A percentile compares a stretch with the other conserved stretches of the same genome.
Conservation (phyloP, 2,113 vertebrate species). For the Cephalopholis sonnerati region DNA sequence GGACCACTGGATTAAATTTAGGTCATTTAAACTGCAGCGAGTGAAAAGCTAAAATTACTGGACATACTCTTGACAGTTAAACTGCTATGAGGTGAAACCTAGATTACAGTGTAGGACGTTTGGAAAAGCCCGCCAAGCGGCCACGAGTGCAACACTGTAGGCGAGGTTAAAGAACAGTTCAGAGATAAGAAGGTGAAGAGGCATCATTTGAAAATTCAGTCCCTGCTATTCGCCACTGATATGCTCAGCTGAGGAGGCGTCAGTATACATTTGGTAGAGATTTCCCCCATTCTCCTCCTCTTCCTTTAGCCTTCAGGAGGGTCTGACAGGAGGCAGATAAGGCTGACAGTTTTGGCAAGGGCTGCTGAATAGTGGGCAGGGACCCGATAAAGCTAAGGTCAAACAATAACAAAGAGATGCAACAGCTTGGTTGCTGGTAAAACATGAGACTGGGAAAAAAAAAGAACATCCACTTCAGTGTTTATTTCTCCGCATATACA, state of each 20-base stretch:
- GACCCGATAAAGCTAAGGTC: slow-evolving; percentile 48
- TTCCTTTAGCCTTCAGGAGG: slow-evolving; percentile 37
- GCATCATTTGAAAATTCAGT: slow-evolving; percentile 57
- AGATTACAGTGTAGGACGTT: slow-evolving; percentile 38
- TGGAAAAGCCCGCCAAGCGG: slow-evolving; percentile 6
- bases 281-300: slow-evolving; percentile 12
- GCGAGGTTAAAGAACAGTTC: slow-evolving; percentile 18
- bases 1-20: slow-evolving; percentile 26
- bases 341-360: slow-evolving; percentile 57
- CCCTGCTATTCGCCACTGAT: slow-evolving; percentile 16
- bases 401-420: slow-evolving; percentile 37
- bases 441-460: background rate
- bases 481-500: background rate
- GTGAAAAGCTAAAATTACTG: slow-evolving; percentile 51
- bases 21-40: slow-evolving; percentile 13
- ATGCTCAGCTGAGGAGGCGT: slow-evolving; percentile 10
- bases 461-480: background rate
- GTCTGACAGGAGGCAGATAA: slow-evolving; percentile 67
- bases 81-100: slow-evolving; percentile 37
- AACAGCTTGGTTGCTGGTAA: background rate
- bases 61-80: slow-evolving; percentile 35
- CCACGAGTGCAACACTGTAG: slow-evolving; percentile 32
- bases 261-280: slow-evolving; percentile 1
- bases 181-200: slow-evolving; percentile 47
- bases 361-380: slow-evolving; percentile 48